Percentiles rank a stretch among this genome's conserved stretches.
Evolutionary conservation across 2,113 vertebrate species (phyloP).

Genomic region (Pimephales promelas): DNA sequence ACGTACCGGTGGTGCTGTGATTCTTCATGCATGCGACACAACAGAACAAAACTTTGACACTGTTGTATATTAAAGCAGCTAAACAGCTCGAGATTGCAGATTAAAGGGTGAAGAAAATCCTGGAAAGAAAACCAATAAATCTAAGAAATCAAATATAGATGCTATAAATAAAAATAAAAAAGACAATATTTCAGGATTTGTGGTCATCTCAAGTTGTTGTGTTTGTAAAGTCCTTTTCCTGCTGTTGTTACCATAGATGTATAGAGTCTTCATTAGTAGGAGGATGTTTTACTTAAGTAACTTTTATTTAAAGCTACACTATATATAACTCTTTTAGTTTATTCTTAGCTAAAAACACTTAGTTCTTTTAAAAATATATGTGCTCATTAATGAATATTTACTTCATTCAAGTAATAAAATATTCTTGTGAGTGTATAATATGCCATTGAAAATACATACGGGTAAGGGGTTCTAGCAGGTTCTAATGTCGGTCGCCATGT

Average conservation of each 20-base stretch:
- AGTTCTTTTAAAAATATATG: no score
- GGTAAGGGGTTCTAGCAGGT: no score
- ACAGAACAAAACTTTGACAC: background rate
- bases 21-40: background rate
- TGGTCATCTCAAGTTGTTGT: background rate
- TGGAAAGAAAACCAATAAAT: background rate
- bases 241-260: background rate
- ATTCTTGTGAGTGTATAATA: no score
- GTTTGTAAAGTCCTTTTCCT: background rate
- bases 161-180: background rate
- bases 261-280: no score
- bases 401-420: no score
- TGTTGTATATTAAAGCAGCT: background rate
- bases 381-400: no score
- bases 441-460: no score
- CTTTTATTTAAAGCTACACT: no score
- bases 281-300: no score
- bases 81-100: background rate
- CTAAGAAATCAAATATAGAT: background rate
- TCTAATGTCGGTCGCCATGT: no score
- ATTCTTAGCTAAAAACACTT: no score
- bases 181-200: background rate
- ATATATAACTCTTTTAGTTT: no score
- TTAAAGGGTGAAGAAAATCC: background rate
- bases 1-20: background rate